Evolutionary conservation across 2,888 invertebrate genomes (phyloP), one percentile per base, ranked within the genome.

Genomic region (Palloptera scutellata): DNA sequence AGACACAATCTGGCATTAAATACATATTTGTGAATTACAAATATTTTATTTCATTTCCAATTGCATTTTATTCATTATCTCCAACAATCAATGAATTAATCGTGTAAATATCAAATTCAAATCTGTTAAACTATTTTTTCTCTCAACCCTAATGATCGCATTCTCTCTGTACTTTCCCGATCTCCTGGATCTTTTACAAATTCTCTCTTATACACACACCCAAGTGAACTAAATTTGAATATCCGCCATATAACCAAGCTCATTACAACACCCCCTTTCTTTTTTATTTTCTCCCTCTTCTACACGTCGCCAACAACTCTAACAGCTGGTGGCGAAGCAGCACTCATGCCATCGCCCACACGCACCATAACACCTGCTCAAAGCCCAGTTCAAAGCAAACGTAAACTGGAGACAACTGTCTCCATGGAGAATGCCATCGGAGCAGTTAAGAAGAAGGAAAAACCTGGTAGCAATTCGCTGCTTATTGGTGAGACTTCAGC

Each of bases 371-470:
- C 85, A 17, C 84, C 86, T 61, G 79, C 83, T 62, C 81, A 84
- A 71, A 84, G 83, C 67, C 83, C 84, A 48, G 83, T 86, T 55
- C 90, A 92, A 68, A 88, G 91, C 62, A 93, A 93, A 82, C 87
- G 93, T 63, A 93, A 93, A 81, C 84, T 92, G 63, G 92, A 92
- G 82, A 88, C 89, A 40, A 91, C 92, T n/a, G 88, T 90, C 75
- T 92, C 92, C 54, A 90, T 91, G 72, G 92, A 88, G 84, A 88
- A 88, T 77, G 87, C 87, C 2, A 83, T 85, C 58, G 86, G 85
- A 8, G 85, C 85, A 17, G 87, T 88, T 63, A 89, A 91, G 84
- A 92, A 92, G 84, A 92, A 92, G 84, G 91, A 91, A 78, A 89
- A 89, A 72, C 81, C 81, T 6, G 78, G 77, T 15, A 80, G 79